Base-by-base conservation (phyloP, 1,140 invertebrate genomes). In the Bombus pascuorum region DNA sequence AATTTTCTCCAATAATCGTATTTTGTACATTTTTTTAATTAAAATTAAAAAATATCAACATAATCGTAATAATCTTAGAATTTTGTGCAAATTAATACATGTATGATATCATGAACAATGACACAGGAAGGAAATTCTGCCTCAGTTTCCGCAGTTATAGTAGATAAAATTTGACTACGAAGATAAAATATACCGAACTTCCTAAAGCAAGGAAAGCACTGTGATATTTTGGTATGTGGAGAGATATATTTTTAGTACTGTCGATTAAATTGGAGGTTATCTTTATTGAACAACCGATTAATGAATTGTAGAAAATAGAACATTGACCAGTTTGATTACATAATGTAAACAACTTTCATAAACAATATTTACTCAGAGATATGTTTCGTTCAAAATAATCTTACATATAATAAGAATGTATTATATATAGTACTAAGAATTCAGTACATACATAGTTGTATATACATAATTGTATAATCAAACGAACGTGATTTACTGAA, bases 131-230 rank as follows among this genome's bases (percentile, higher is more conserved):
- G 81, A 75, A 74, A 42, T 82, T 57, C 71, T 22, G 59, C 42
- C 81, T 37, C 81, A 37, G 42, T 82, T 82, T 82, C 71, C 81
- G 57, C 59, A 25, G 34, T 65, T 34, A 22, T 53, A 53, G 47
- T 8, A 65, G 81, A 82, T 75, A 82, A 81, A 72, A 47, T 75
- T 74, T 28, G n/a, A 39, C 28, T 8, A 12, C 77, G 34, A 28
- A n/a, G 66, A 59, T 81, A 81, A 42, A 81, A 25, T n/a, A 42
- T 22, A 32, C 1, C 10, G 12, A 3, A 47, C 12, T 74, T 47
- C 1, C n/a, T 74, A 22, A 44, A 12, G 10, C 18, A 73, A 44
- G 37, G 13, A 42, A 42, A 72, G 28, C 39, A 9, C 22, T 22
- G 13, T 34, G 18, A 68, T 37, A 68, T 68, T 68, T 25, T 32